Base-by-base conservation (phyloP, 1,140 invertebrate species). In the Drosophila pachea region DNA sequence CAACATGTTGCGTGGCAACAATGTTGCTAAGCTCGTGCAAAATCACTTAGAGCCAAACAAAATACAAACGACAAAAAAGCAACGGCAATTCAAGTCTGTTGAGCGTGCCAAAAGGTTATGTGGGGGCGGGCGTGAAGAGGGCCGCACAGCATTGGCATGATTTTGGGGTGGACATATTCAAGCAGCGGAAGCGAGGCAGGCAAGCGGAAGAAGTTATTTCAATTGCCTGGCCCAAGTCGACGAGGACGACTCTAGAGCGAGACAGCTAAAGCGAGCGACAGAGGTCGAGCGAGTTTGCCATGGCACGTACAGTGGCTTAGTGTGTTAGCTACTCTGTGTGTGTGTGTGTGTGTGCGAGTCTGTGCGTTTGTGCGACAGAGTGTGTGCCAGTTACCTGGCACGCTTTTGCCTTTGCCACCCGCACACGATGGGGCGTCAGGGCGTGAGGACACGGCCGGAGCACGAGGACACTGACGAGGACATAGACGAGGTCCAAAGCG, bases 201-300 rank as follows among this genome's bases (percentile, higher is more conserved):
- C 79, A 84, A 84, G 79, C 79, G 79, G 79, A 83, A 83, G 79
- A 83, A 83, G 79, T 83, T 83, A 83, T 83, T 83, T 83, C 79
- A 83, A 83, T 83, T 83, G 79, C 79, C 79, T 79, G 75, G 66
- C 66, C 22, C 22, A 22, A 1, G 22, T 73, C 62, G 16, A 55
- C 64, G 55, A 61, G 32, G 38, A 32, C n/a, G 47, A 42, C 36
- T 22, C 36, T 31, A 66, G 54, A 5, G 35, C 12, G 14, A 36
- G 14, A 33, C 31, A 43, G 36, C 7, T 9, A 14, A 14, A 14
- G 33, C 12, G 56, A 16, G 32, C 35, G 48, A 42, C 48, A 65
- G 29, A 31, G 36, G 38, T 12, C 45, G 33, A 29, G 35, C 14
- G 32, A 29, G 6, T 22, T 22, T 61, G 16, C 40, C 48, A 38